phyloP scores from a whole-genome alignment of 2,797 vertebrate species.

The Stomatorhinus walkeri region DNA sequence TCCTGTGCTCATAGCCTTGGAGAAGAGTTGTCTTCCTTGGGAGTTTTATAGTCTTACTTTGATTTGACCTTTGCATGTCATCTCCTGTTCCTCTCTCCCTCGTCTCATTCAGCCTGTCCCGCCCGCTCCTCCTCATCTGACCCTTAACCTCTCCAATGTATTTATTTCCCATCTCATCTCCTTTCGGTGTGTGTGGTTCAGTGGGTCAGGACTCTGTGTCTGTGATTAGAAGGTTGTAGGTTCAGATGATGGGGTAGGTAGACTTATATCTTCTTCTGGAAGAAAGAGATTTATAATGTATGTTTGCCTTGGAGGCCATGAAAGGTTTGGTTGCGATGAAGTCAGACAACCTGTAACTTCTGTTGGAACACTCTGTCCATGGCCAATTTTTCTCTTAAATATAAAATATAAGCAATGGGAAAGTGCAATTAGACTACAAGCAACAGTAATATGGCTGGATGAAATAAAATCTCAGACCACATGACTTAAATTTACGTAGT shows the following conservation, averaged over 20 bases:
- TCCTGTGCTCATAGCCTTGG: too few species aligned
- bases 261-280: not conserved
- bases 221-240: not conserved
- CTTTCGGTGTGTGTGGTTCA: not conserved
- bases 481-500: not conserved
- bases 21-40: not conserved
- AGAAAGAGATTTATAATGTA: not conserved
- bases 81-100: conserved; percentile 8
- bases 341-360: not conserved
- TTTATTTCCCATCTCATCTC: not conserved
- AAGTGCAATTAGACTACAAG: not conserved
- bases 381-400: not conserved
- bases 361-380: not conserved
- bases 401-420: not conserved
- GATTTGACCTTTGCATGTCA: conserved; percentile 27
- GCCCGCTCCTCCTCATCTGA: not conserved
- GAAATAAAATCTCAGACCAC: not conserved
- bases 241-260: not conserved
- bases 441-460: not conserved
- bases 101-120: conserved; percentile 12
- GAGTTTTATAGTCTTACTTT: conserved; percentile 24
- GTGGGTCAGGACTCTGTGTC: not conserved
- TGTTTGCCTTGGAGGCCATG: not conserved
- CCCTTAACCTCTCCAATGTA: not conserved
- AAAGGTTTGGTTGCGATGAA: not conserved